Percentiles rank a stretch among this genome's conserved stretches.
Conservation (phyloP, 1,140 invertebrate genomes). For the Globodera ellingtonae region DNA sequence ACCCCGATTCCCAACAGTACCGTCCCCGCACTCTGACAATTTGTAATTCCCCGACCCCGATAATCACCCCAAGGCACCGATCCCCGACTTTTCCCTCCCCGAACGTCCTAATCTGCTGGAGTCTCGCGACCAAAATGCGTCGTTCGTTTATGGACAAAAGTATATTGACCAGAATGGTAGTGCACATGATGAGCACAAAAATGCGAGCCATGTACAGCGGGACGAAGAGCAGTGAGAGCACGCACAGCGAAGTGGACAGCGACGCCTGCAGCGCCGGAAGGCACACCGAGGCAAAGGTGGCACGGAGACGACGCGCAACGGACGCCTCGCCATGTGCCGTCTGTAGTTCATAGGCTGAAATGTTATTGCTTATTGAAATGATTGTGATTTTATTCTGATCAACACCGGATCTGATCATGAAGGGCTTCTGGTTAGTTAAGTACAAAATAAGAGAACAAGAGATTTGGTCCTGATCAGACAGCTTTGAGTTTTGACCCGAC, state of each 20-base stretch:
- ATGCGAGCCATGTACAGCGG: constrained; percentile 79
- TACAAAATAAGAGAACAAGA: no score
- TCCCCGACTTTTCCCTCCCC: no score
- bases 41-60: no score
- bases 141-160: constrained; percentile 27
- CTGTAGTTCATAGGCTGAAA: not conserved
- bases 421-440: no score
- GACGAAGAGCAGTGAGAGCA: constrained; percentile 81
- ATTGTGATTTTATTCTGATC: not conserved
- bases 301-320: constrained; percentile 34
- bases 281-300: constrained; percentile 72
- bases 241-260: constrained; percentile 84
- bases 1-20: no score
- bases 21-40: no score
- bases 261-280: constrained; percentile 91
- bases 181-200: constrained; percentile 58
- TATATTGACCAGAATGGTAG: constrained; percentile 35
- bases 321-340: not conserved
- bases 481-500: no score
- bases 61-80: no score
- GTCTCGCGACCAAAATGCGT: no score
- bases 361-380: not conserved
- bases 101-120: no score
- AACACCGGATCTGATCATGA: not conserved
- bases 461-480: no score